phyloP scores from a whole-genome alignment of 2,797 vertebrate genomes.

The Melanotaenia trifasciata region DNA sequence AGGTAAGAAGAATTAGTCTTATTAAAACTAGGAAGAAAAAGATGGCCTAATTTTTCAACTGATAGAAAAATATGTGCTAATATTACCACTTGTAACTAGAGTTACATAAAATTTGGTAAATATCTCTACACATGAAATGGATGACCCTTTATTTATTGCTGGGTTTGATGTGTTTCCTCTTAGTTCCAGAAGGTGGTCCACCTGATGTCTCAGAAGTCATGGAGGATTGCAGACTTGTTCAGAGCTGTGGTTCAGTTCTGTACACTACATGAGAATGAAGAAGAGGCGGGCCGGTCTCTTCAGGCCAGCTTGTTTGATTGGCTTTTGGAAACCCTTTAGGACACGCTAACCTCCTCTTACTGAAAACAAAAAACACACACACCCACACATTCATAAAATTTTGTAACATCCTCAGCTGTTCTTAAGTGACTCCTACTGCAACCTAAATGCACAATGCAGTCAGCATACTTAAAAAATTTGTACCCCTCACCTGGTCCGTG shows the following conservation, averaged over 20 bases:
- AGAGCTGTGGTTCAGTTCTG: constrained; percentile 91
- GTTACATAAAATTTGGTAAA: not conserved
- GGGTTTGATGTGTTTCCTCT: constrained; percentile 28
- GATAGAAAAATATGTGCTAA: not conserved
- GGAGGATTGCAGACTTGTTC: constrained; percentile 94
- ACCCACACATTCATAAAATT: constrained; percentile 19
- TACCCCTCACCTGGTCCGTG: constrained; percentile 24
- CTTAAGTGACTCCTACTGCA: constrained; percentile 36
- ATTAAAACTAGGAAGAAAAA: not conserved
- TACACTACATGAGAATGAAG: constrained; percentile 83
- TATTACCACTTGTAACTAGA: not conserved
- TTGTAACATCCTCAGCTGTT: constrained; percentile 32
- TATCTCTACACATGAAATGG: not conserved
- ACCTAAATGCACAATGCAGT: constrained; percentile 40
- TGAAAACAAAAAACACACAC: constrained; percentile 36
- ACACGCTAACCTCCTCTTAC: not conserved
- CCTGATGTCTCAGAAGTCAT: constrained; percentile 90
- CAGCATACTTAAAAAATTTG: constrained; percentile 42
- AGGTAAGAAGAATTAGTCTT: constrained; percentile 79
- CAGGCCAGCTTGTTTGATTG: constrained; percentile 93
- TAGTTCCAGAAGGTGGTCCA: constrained; percentile 94
- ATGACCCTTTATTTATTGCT: not conserved
- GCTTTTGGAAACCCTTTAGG: constrained; percentile 90
- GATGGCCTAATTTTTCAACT: not conserved
- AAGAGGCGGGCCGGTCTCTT: constrained; percentile 71